A percentile compares a stretch with the other conserved stretches of the same genome.
These are phyloP conservation scores for Dendrolimus punctatus DNA, from an alignment of 1,140 invertebrate genomes.

Conservation along the genomic window DNA sequence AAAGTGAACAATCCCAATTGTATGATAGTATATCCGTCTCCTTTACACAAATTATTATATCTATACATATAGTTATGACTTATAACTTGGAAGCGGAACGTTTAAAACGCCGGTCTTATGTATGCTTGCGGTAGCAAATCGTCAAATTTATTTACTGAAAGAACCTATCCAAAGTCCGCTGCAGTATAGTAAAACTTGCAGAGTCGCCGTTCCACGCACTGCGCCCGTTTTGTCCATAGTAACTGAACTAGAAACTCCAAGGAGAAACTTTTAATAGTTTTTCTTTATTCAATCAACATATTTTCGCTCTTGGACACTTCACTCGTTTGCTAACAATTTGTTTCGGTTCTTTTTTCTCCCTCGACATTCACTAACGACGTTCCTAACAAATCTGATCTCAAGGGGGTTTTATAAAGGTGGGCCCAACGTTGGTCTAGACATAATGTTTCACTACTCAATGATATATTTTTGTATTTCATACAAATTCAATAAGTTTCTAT, in stretches of 20 bases:
- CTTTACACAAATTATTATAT: too few relatives aligned
- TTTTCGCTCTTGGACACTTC: slow-evolving; percentile 67
- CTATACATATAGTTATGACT: too few relatives aligned
- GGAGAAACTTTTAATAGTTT: slow-evolving; percentile 68
- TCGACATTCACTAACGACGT: slow-evolving; percentile 37
- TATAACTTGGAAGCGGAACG: too few relatives aligned
- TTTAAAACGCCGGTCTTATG: too few relatives aligned
- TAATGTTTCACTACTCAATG: slow-evolving; percentile 40
- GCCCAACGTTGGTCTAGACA: slow-evolving; percentile 50
- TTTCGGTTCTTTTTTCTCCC: slow-evolving; percentile 54
- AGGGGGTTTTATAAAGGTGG: slow-evolving; percentile 47
- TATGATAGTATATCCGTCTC: too few relatives aligned
- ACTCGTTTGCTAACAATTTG: slow-evolving; percentile 66
- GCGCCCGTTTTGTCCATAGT: slow-evolving; percentile 38
- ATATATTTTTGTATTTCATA: slow-evolving; percentile 12
- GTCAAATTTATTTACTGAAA: too few relatives aligned
- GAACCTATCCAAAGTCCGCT: not conserved
- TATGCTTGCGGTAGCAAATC: too few relatives aligned
- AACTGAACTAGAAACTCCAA: slow-evolving; percentile 51
- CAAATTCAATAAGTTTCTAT: slow-evolving; percentile 7
- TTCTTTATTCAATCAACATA: slow-evolving; percentile 72
- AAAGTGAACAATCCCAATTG: too few relatives aligned
- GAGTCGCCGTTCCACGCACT: slow-evolving; percentile 34
- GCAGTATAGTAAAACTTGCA: slow-evolving; percentile 13
- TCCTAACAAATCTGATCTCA: slow-evolving; percentile 57